Evolutionary conservation across 2,888 invertebrate genomes (phyloP).

Genomic region (Phengaris arion): DNA sequence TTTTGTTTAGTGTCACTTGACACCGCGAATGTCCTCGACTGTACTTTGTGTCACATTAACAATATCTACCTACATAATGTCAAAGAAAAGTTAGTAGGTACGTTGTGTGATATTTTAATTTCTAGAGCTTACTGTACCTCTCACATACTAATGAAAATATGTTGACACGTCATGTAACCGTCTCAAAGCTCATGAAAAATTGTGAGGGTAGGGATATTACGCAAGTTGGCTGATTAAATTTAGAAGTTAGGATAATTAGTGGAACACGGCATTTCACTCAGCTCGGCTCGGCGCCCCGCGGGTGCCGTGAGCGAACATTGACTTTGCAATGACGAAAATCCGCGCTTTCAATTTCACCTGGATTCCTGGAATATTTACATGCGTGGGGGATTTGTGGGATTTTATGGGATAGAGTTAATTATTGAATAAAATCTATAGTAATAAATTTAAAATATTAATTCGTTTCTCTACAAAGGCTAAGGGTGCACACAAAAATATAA

Average conservation of each 20-base stretch:
- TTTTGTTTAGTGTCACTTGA: too few relatives aligned
- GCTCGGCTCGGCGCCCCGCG: conserved; percentile 51
- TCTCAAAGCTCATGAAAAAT: conserved; percentile 63
- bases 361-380: conserved; percentile 13
- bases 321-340: conserved; percentile 43
- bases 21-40: too few relatives aligned
- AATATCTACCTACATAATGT: too few relatives aligned
- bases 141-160: background rate
- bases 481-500: too few relatives aligned
- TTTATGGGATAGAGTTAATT: background rate
- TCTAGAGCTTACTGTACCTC: too few relatives aligned
- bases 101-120: too few relatives aligned
- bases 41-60: too few relatives aligned
- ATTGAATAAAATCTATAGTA: background rate
- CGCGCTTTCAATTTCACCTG: conserved; percentile 33
- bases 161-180: conserved; percentile 30
- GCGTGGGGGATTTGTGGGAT: background rate
- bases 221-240: conserved; percentile 77
- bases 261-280: conserved; percentile 77
- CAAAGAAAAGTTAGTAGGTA: too few relatives aligned
- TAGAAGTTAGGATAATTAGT: conserved; percentile 76
- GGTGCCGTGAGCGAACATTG: conserved; percentile 42
- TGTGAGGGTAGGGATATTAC: conserved; percentile 63
- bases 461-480: too few relatives aligned
- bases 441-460: too few relatives aligned